Conservation (phyloP, 2,797 vertebrate genomes). For the Merluccius polli region DNA sequence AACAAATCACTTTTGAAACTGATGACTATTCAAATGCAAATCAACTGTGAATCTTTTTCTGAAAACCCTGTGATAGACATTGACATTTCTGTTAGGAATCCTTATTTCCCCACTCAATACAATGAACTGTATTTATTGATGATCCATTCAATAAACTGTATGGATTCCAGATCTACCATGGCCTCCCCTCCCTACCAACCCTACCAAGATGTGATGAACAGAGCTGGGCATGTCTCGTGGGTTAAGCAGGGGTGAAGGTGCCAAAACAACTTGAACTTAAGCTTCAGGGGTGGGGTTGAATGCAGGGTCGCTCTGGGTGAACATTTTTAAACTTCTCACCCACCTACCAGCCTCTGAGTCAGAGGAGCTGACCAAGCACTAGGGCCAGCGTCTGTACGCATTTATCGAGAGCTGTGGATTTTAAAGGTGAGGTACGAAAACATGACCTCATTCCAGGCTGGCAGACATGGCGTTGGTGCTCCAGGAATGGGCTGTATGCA, state of each 20-base stretch:
- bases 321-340: conserved; percentile 3
- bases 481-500: not conserved
- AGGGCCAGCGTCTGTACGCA: conserved; percentile 36
- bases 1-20: not conserved
- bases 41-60: not conserved
- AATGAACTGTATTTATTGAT: not conserved
- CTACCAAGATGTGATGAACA: not conserved
- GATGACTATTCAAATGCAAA: not conserved
- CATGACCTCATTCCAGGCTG: conserved; percentile 45
- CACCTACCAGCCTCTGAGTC: conserved; percentile 49
- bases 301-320: conserved; percentile 2
- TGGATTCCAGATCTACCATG: not conserved
- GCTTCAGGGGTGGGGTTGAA: not conserved
- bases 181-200: not conserved
- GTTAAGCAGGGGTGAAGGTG: not conserved
- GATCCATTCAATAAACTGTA: no score
- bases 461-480: not conserved
- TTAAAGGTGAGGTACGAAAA: conserved; percentile 41
- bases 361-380: conserved; percentile 55
- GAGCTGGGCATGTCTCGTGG: not conserved
- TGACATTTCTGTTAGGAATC: not conserved
- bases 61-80: not conserved
- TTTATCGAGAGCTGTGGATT: conserved; percentile 56
- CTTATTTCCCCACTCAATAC: not conserved
- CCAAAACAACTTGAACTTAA: not conserved